Percentiles rank a stretch among this genome's conserved stretches.
Evolutionary conservation across 2,888 invertebrate genomes (phyloP).

Genomic region (Rapana venosa): DNA sequence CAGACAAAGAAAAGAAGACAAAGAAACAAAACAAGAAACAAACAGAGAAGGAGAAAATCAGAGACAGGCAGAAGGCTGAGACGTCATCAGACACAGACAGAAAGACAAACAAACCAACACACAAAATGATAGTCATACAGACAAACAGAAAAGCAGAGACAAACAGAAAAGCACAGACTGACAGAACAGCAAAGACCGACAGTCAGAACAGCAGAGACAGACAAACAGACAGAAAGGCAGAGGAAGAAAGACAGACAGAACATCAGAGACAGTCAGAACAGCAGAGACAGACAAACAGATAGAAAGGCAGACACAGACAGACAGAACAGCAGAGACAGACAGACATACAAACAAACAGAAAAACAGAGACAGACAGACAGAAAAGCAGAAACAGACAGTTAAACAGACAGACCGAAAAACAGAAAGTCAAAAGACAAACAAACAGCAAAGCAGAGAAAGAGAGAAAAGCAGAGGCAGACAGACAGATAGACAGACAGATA

Average conservation of each 20-base stretch:
- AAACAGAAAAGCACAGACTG: not conserved
- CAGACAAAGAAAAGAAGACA: too few species aligned
- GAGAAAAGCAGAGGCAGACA: not conserved
- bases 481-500: not conserved
- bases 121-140: too few species aligned
- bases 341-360: not conserved
- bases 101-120: too few species aligned
- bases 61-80: too few species aligned
- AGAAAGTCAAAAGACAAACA: not conserved
- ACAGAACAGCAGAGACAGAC: not conserved
- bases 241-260: not conserved
- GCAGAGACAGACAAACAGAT: too few species aligned
- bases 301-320: not conserved
- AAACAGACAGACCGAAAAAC: not conserved
- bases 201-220: not conserved
- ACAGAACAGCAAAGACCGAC: not conserved
- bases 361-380: not conserved
- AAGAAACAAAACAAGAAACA: too few species aligned
- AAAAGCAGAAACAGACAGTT: not conserved
- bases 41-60: too few species aligned
- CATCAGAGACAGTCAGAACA: too few species aligned
- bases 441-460: not conserved
- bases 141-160: not conserved
- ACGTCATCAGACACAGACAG: too few species aligned
- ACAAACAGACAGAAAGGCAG: not conserved